phyloP scores from a whole-genome alignment of 2,797 vertebrate genomes.

The Cottoperca gobio region DNA sequence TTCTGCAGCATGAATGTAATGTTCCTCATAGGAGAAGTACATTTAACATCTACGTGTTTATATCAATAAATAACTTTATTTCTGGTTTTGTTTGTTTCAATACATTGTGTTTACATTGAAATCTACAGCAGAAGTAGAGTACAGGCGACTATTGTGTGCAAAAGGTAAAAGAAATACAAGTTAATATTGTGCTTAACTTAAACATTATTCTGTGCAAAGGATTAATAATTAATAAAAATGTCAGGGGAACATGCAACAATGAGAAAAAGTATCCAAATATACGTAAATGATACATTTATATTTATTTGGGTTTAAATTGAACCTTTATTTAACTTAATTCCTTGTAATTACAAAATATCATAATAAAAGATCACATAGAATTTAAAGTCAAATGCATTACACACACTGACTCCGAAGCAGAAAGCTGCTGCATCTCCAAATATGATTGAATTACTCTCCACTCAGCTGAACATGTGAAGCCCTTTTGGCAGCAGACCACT shows the following conservation, averaged over 20 bases:
- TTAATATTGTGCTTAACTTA: background rate
- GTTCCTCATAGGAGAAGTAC: slow-evolving; percentile 65
- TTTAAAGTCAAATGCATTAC: background rate
- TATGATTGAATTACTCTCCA: slow-evolving; percentile 9
- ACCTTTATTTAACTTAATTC: background rate
- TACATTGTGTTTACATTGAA: slow-evolving; percentile 39
- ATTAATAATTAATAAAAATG: too few relatives aligned
- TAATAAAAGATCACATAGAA: background rate
- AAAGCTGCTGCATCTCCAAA: background rate
- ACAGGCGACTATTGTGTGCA: slow-evolving; percentile 6
- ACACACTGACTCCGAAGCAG: background rate
- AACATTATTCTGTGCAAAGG: background rate
- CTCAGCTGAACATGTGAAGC: slow-evolving; percentile 22
- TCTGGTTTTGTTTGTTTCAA: slow-evolving; percentile 72
- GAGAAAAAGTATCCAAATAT: background rate
- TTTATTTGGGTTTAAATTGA: background rate
- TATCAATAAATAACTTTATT: slow-evolving; percentile 83
- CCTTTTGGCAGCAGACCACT: slow-evolving; percentile 29
- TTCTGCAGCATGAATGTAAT: slow-evolving; percentile 45
- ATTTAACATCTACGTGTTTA: slow-evolving; percentile 79
- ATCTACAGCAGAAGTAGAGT: background rate
- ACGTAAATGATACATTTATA: background rate
- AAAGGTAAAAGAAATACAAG: slow-evolving; percentile 7
- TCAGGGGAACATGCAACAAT: background rate
- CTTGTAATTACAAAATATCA: background rate